Evolutionary conservation across 2,113 vertebrate species (phyloP).

Genomic region (Regulus satrapa): DNA sequence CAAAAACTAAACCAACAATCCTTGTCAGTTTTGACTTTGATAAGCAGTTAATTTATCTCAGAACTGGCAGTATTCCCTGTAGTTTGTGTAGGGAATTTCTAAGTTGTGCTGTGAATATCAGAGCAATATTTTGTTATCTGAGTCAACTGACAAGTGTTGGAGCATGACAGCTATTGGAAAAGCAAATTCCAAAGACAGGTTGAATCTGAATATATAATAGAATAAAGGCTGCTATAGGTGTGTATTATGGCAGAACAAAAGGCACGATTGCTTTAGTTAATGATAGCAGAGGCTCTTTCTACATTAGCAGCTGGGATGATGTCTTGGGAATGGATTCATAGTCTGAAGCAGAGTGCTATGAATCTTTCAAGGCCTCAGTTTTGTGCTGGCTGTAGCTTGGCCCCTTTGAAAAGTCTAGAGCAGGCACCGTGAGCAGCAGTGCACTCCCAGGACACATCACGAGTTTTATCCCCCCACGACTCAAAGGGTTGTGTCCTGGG

Average conservation of each 20-base stretch:
- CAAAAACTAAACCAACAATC: neutral
- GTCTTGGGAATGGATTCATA: neutral
- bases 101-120: neutral
- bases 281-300: neutral
- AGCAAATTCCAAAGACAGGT: neutral
- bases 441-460: neutral
- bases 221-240: neutral
- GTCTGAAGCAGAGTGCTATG: neutral
- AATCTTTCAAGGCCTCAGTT: neutral
- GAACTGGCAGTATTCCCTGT: conserved; percentile 25
- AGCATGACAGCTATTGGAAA: neutral
- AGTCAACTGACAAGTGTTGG: neutral
- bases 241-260: neutral
- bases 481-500: neutral
- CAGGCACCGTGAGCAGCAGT: neutral
- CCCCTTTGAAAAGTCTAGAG: neutral
- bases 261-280: neutral
- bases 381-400: neutral
- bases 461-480: neutral
- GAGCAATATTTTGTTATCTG: neutral
- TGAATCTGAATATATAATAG: neutral
- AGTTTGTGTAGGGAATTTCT: conserved; percentile 10
- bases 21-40: conserved; percentile 37
- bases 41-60: conserved; percentile 44
- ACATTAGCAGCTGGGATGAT: neutral